A percentile compares a stretch with the other conserved stretches of the same genome.
These are phyloP conservation scores for Aphelinus certus DNA, from an alignment of 1,140 invertebrate genomes.

Conservation along the genomic window DNA sequence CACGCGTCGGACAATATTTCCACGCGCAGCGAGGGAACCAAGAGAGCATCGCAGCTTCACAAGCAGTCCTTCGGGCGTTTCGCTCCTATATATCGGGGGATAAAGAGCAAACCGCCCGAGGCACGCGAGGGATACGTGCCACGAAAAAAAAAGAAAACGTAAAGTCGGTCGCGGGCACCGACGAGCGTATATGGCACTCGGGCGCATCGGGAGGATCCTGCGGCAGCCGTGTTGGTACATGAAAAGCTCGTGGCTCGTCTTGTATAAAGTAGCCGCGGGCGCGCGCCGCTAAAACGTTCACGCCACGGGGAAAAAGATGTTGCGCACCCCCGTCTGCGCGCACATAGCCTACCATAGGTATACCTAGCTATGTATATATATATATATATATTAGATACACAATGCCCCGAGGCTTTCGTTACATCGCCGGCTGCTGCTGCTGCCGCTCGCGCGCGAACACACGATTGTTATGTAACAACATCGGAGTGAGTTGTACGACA, in stretches of 20 bases:
- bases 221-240: too few relatives aligned
- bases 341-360: background rate
- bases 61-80: too few relatives aligned
- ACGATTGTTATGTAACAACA: constrained; percentile 63
- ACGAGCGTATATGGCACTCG: too few relatives aligned
- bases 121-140: too few relatives aligned
- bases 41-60: too few relatives aligned
- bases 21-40: too few relatives aligned
- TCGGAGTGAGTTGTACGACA: constrained; percentile 64
- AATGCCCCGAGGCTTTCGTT: constrained; percentile 5
- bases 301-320: constrained; percentile 33
- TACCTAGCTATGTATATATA: background rate
- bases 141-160: too few relatives aligned
- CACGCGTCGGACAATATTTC: too few relatives aligned
- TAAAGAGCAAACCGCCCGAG: too few relatives aligned
- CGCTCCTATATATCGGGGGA: too few relatives aligned
- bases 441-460: constrained; percentile 47
- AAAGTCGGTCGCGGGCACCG: too few relatives aligned
- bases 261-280: constrained; percentile 21
- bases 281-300: constrained; percentile 34
- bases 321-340: constrained; percentile 10
- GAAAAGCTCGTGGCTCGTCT: background rate
- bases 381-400: background rate
- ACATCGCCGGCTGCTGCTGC: constrained; percentile 26
- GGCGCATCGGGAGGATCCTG: too few relatives aligned